Base-by-base conservation (phyloP, 2,113 vertebrate genomes). In the Myanophis thanlyinensis region DNA sequence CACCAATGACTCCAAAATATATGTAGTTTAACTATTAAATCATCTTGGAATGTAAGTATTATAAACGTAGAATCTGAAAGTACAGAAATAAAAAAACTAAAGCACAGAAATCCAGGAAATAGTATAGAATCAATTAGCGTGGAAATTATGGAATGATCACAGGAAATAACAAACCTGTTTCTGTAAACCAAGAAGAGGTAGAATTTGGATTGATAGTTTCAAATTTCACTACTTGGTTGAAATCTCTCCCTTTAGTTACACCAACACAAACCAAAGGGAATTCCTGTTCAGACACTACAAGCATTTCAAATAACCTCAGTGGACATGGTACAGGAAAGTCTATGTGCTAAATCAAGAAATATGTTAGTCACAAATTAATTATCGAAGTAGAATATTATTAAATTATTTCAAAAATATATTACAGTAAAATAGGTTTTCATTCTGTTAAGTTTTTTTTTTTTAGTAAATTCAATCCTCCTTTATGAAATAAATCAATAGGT, bases 181-280 rank as follows among this genome's bases (percentile, higher is more conserved):
- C 99, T 93, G 98, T 99, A 97, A 99, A 99, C 98, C 98, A 99
- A 0, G 99, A 99, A 89, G 98, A 98, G 97, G 98, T 98, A 97
- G 98, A 98, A 97, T 99, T 99, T 96, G 99, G 99, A 97, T 99
- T 99, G 96, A 99, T 98, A 9, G 99, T 99, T 97, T 99, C 99
- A 96, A 99, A 99, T 53, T 98, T 98, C 91, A 99, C 99, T 96
- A 99, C 99, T 94, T 99, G 99, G 97, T 98, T 99, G 95, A 99
- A 98, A 89, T 99, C 99, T 94, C 98, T 98, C 93, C 99, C 99
- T 98, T 98, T 98, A 67, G 98, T 98, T 97, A 99, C 99, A 8
- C 98, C 99, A 9, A 99, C 98, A 91, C 99, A 99, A 96, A 99
- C 98, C 91, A 99, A 97, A 22, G 99, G 99, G 96, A 99, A 99